Percentiles rank a stretch among this genome's conserved stretches.
phyloP scores from a whole-genome alignment of 2,113 vertebrate species.

The Datnioides undecimradiatus region DNA sequence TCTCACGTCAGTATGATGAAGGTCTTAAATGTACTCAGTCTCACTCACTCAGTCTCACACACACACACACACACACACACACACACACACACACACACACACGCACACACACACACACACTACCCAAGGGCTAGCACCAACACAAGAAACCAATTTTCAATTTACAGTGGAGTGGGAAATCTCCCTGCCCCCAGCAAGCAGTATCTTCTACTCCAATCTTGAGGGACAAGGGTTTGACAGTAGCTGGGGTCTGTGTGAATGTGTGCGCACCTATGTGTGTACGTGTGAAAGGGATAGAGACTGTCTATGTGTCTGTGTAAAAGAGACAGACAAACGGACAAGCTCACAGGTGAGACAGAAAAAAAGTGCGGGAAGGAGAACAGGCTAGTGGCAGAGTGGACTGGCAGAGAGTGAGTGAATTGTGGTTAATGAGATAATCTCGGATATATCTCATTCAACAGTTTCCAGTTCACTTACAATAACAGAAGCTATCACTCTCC shows the following conservation, averaged over 20 bases:
- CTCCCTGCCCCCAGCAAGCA: conserved; percentile 68
- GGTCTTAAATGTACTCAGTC: conserved; percentile 66
- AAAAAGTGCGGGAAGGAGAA: background rate
- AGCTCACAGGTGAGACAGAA: conserved; percentile 8
- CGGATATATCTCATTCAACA: conserved; percentile 42
- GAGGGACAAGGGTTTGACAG: conserved; percentile 64
- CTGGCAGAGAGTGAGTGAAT: background rate
- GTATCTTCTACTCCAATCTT: conserved; percentile 69
- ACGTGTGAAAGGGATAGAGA: conserved; percentile 35
- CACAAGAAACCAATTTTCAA: conserved; percentile 84
- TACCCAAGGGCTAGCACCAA: conserved; percentile 74
- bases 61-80: too few relatives aligned
- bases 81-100: conserved; percentile 36
- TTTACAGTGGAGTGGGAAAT: conserved; percentile 88
- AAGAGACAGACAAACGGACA: background rate
- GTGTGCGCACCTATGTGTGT: conserved; percentile 16
- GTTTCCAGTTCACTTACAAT: conserved; percentile 33
- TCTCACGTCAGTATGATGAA: conserved; percentile 55
- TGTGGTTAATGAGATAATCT: conserved; percentile 34
- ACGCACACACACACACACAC: conserved; percentile 39
- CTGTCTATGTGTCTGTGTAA: too few relatives aligned
- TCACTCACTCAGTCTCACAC: conserved; percentile 10
- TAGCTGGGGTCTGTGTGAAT: conserved; percentile 47
- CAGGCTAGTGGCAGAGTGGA: conserved; percentile 4
- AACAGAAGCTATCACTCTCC: conserved; percentile 57